A percentile compares a stretch with the other conserved stretches of the same genome.
Conservation (phyloP, 2,113 vertebrate genomes). For the Ptilonorhynchus violaceus region DNA sequence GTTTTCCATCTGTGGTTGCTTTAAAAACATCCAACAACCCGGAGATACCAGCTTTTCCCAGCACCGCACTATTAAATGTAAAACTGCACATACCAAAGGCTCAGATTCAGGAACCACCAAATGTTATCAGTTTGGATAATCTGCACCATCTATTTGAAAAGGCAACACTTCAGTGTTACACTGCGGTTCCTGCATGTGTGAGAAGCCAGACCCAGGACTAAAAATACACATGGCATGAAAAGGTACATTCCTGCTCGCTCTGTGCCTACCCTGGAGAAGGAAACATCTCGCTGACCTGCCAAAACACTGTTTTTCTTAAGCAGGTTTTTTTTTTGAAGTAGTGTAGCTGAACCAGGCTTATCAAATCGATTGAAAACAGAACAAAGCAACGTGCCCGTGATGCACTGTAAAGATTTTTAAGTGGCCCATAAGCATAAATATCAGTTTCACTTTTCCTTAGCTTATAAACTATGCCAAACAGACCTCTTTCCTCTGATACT, state of each 20-base stretch:
- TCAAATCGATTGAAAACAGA: not conserved
- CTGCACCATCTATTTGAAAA: slow-evolving; percentile 19
- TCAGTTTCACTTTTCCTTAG: not conserved
- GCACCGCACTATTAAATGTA: not conserved
- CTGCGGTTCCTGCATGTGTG: not conserved
- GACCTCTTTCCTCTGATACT: not conserved
- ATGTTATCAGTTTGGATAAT: not conserved
- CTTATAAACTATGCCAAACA: not conserved
- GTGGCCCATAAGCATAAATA: not conserved
- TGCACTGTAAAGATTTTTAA: not conserved
- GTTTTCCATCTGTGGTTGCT: not conserved
- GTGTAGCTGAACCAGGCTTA: not conserved
- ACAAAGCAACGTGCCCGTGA: not conserved
- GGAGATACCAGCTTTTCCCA: not conserved
- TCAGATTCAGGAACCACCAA: not conserved
- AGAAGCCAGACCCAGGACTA: slow-evolving; percentile 21
- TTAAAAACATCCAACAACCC: not conserved
- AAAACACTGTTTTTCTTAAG: not conserved
- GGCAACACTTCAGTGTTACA: not conserved
- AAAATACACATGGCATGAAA: slow-evolving; percentile 24
- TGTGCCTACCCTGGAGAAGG: not conserved
- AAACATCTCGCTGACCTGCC: not conserved
- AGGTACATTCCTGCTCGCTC: not conserved
- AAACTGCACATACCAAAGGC: not conserved
- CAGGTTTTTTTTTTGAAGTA: not conserved